A percentile compares a stretch with the other conserved stretches of the same genome.
phyloP scores from a whole-genome alignment of 2,797 vertebrate species.

The Triplophysa bombifrons region DNA sequence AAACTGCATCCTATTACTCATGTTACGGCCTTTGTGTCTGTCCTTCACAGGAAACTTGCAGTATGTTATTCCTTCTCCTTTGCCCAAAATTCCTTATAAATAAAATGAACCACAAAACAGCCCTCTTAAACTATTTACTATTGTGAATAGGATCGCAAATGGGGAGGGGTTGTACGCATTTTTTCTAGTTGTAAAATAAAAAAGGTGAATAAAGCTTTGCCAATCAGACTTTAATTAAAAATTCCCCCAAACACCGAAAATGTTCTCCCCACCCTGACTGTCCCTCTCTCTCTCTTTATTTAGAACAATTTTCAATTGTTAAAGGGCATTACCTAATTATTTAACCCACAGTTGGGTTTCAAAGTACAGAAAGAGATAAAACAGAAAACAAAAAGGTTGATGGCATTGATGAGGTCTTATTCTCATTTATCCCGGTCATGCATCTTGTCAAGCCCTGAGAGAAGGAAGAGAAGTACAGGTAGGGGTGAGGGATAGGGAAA shows the following conservation, averaged over 20 bases:
- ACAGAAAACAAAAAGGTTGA: conserved; percentile 59
- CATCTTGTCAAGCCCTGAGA: conserved; percentile 76
- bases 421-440: conserved; percentile 72
- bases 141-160: conserved; percentile 23
- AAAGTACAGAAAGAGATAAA: conserved; percentile 60
- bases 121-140: conserved; percentile 30
- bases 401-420: conserved; percentile 72
- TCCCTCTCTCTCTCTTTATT: conserved; percentile 38
- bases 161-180: conserved; percentile 40
- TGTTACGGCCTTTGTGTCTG: conserved; percentile 24
- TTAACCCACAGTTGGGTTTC: conserved; percentile 58
- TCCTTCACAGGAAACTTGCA: conserved; percentile 15
- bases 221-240: conserved; percentile 14
- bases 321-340: conserved; percentile 48
- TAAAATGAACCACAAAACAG: conserved; percentile 7
- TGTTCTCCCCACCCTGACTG: not conserved
- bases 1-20: conserved; percentile 13
- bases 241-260: not conserved
- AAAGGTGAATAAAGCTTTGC: conserved; percentile 21
- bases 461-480: conserved; percentile 58
- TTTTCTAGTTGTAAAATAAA: conserved; percentile 27
- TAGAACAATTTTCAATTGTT: conserved; percentile 61
- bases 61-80: not conserved
- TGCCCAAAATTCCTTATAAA: conserved; percentile 1
- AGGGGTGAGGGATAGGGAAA: conserved; percentile 39